A percentile compares a stretch with the other conserved stretches of the same genome.
phyloP scores from a whole-genome alignment of 1,140 invertebrate genomes.

The honey bee (Apis mellifera) region Amel_HAv3.1 CM009938.2:5860001-5860500 shows the following conservation, averaged over 20 bases:
- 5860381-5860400: constrained; percentile 52
- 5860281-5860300: not conserved
- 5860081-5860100: no score
- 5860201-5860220: constrained; percentile 5
- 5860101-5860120: no score
- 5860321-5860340: not conserved
- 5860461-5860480: constrained; percentile 65
- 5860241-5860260: constrained; percentile 11
- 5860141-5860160: no score
- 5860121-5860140: no score
- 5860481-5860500: constrained; percentile 76
- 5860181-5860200: no score
- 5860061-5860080: no score
- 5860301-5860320: not conserved
- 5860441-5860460: not conserved
- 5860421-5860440: constrained; percentile 22
- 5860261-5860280: constrained; percentile 22
- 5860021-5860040: no score
- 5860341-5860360: not conserved
- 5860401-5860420: constrained; percentile 48
- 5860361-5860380: constrained; percentile 61
- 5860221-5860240: constrained; percentile 30
- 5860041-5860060: no score
- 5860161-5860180: not conserved
- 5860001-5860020: no score